Evolutionary conservation across 2,113 vertebrate species (phyloP), one percentile per base, ranked within the genome.

Genomic region (Thamnaconus septentrionalis): DNA sequence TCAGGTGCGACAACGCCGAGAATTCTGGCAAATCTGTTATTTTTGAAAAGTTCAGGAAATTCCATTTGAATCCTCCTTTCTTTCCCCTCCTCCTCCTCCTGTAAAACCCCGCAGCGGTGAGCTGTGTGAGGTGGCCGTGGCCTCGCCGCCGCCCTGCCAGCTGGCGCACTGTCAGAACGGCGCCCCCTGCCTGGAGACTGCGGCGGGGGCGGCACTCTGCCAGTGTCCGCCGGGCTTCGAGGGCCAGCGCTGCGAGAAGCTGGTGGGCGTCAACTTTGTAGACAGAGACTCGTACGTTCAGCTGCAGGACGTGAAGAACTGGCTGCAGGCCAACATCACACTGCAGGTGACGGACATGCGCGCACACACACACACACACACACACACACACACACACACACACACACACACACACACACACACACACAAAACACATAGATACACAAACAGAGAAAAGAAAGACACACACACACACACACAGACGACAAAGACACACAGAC

Each of bases 241-340:
- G 0, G 97, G 97, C n/a, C 90, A 90, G 1, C 92, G 88, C 66
- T 99, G 97, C 0, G 95, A 99, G 91, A 97, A 96, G 84, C 79
- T 99, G 76, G 90, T 99, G 83, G 93, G 96, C 0, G 95, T 99
- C 71, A 98, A 99, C 89, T 99, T 99, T 0, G 93, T 98, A 71
- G 93, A 98, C 78, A 83, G 94, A 4, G 96, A 98, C 73, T 97
- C 97, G 0, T 98, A 99, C 69, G 84, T 98, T 71, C 94, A 98
- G 79, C 96, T 99, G 63, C 95, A 93, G 0, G 96, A 98, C 79
- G 87, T 98, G 68, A 95, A 95, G 87, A 95, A 96, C 91, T 97
- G 95, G 95, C 96, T 95, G 0, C 94, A 95, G 47, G 94, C 95
- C 66, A 99, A 99, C 85, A 98, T 98, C 92, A 96, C 95, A 0